These are phyloP conservation scores for Chloroceryle amazona DNA, from an alignment of 2,797 vertebrate genomes.

Conservation along the genomic window DNA sequence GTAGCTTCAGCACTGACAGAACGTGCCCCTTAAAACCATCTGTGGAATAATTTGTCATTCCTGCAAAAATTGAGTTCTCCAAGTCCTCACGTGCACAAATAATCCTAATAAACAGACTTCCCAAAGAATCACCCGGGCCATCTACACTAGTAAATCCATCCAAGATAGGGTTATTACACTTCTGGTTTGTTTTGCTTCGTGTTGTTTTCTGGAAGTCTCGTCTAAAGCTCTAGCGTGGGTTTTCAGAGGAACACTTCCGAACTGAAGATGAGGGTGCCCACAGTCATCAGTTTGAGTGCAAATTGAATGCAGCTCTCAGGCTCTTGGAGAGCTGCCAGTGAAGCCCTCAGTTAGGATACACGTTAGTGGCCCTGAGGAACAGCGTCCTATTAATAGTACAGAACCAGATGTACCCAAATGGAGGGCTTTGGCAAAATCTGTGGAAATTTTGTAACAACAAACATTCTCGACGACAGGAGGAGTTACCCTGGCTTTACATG, in stretches of 20 bases:
- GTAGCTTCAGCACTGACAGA: neutral
- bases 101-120: neutral
- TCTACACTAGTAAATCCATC: neutral
- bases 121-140: neutral
- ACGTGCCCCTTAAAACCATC: neutral
- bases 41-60: neutral
- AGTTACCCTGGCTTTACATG: neutral
- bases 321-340: conserved; percentile 45
- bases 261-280: conserved; percentile 35
- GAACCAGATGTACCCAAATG: conserved; percentile 51
- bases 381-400: neutral
- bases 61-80: neutral
- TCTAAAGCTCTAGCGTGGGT: neutral
- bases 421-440: conserved; percentile 26
- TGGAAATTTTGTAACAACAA: neutral
- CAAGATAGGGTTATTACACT: neutral
- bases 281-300: conserved; percentile 39
- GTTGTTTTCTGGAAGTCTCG: neutral
- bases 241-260: conserved; percentile 33
- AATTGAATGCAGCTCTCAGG: conserved; percentile 48
- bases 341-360: conserved; percentile 26
- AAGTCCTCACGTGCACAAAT: neutral
- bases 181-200: neutral
- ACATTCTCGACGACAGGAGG: neutral
- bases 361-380: conserved; percentile 40